phyloP scores from a whole-genome alignment of 1,140 invertebrate genomes.

The Apis cerana region DNA sequence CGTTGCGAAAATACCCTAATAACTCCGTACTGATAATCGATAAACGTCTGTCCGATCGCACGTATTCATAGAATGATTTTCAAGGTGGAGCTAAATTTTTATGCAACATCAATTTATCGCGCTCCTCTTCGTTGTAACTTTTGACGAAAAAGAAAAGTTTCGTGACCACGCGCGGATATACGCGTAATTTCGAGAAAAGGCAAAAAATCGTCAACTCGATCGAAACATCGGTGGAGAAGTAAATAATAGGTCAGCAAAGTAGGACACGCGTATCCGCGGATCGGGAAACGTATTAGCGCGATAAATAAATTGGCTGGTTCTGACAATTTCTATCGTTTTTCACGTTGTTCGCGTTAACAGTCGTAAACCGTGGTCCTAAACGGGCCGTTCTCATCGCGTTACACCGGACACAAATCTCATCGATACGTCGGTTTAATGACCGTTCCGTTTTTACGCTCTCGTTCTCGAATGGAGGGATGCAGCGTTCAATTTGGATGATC shows the following conservation, averaged over 20 bases:
- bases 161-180: too few species aligned
- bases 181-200: too few species aligned
- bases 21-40: too few species aligned
- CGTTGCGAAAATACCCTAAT: not conserved
- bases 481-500: not conserved
- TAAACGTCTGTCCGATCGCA: too few species aligned
- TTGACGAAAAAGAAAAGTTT: too few species aligned
- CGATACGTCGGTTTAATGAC: not conserved
- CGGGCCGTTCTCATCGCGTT: slow-evolving; percentile 11
- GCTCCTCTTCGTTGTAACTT: too few species aligned
- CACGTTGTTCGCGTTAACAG: not conserved
- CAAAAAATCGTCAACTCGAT: not conserved
- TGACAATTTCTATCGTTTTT: slow-evolving; percentile 16
- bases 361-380: slow-evolving; percentile 18
- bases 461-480: not conserved
- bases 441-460: not conserved
- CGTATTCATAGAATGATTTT: too few species aligned
- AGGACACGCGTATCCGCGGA: not conserved
- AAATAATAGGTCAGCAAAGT: not conserved
- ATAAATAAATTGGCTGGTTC: slow-evolving; percentile 13
- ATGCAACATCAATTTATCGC: too few species aligned
- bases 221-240: not conserved
- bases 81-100: too few species aligned
- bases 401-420: not conserved
- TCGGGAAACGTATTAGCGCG: slow-evolving; percentile 3